Base-by-base conservation (phyloP, 2,888 invertebrate genomes). In the Oxytorus armatus region DNA sequence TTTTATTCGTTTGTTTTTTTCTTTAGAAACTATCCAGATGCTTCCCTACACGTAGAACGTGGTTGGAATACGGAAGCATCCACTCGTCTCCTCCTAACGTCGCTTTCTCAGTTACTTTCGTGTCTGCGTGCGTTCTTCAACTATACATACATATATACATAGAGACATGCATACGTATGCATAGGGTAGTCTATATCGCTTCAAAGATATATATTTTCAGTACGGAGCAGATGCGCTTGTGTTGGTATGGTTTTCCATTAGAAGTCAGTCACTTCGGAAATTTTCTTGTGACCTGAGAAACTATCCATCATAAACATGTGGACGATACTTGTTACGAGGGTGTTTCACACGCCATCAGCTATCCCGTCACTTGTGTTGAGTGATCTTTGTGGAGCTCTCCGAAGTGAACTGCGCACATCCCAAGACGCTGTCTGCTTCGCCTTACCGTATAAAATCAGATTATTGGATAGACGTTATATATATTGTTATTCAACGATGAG, bases 11-110 rank as follows among this genome's bases (percentile, higher is more conserved):
- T 73, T 74, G 73, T 65, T 78, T 80, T 76, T 81, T 83, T 79
- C 74, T 75, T 75, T 70, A 73, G 69, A 77, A 80, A 69, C 63
- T 63, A 33, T 61, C 75, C 83, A 83, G 83, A 82, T 83, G 82
- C 79, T 83, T 79, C 83, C 77, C 53, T 66, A 68, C 75, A 29
- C 82, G 77, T 39, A 36, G 61, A 77, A 74, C 83, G 79, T 82
- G 83, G 69, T 70, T 14, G 69, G 83, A 82, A 82, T 83, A 82
- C 76, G 49, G 59, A 77, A 82, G 55, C 8, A 69, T 16, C 23
- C 44, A 29, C 53, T 65, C 53, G 29, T 29, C 33, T 39, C 25
- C 44, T 42, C 33, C 55, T 55, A 16, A 44, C 57, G 11, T 44
- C 8, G 33, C 18, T 57, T 57, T 69, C 68, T 36, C 39, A 36